Conservation (phyloP, 1,140 invertebrate genomes). For the Leptopilina boulardi region DNA sequence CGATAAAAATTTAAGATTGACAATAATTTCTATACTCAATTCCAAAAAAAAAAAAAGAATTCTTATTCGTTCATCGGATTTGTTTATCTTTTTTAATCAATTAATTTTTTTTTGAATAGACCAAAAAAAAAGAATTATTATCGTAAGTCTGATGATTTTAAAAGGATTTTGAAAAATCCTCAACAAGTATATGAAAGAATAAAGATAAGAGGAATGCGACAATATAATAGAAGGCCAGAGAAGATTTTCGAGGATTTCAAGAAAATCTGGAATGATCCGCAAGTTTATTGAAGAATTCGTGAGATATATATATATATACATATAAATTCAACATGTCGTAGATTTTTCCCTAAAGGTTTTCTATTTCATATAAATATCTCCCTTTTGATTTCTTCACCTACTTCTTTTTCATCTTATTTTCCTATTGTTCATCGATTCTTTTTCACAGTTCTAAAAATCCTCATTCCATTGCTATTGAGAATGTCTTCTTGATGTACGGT, state of each 20-base stretch:
- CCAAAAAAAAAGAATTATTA: too few relatives aligned
- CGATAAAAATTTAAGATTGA: too few relatives aligned
- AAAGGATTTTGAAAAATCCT: background rate
- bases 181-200: background rate
- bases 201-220: background rate
- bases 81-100: too few relatives aligned
- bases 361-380: slow-evolving; percentile 5
- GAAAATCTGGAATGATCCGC: slow-evolving; percentile 4
- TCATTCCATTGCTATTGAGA: slow-evolving; percentile 48
- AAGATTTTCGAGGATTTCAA: slow-evolving; percentile 4
- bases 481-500: slow-evolving; percentile 50
- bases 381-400: background rate
- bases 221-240: background rate
- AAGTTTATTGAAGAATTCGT: slow-evolving; percentile 8
- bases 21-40: too few relatives aligned
- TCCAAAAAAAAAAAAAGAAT: too few relatives aligned
- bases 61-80: too few relatives aligned
- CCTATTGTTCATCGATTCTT: slow-evolving; percentile 46
- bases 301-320: background rate
- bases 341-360: background rate
- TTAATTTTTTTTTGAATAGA: too few relatives aligned
- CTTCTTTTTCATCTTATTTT: background rate
- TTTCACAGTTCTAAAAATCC: slow-evolving; percentile 54
- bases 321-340: background rate
- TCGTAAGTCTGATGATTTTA: background rate